These are phyloP conservation scores for Saguinus imperator DNA, from an alignment of 2,113 vertebrate genomes.

Conservation along the genomic window DNA sequence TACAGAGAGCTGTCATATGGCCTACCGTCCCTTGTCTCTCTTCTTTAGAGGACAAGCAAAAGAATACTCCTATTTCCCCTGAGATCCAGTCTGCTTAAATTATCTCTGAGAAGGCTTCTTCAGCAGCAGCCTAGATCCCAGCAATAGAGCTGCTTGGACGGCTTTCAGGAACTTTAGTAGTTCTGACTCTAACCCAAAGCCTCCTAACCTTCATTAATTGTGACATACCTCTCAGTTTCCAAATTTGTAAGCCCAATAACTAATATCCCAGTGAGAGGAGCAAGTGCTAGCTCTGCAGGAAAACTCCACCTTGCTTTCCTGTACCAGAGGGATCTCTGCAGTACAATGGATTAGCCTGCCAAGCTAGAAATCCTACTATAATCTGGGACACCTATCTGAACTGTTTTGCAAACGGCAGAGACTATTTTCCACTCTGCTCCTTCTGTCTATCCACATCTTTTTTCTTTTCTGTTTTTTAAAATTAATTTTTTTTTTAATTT, in stretches of 20 bases:
- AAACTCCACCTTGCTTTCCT: conserved; percentile 26
- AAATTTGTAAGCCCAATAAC: conserved; percentile 50
- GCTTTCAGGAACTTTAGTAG: conserved; percentile 14
- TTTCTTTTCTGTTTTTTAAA: background rate
- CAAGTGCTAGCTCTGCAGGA: conserved; percentile 12
- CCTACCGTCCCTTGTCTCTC: background rate
- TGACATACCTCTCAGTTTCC: background rate
- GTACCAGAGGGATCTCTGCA: background rate
- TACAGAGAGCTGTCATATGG: background rate
- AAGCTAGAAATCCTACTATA: conserved; percentile 22
- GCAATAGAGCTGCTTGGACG: conserved; percentile 18
- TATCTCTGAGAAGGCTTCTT: background rate
- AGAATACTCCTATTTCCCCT: background rate
- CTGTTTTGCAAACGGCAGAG: background rate
- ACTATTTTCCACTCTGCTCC: background rate
- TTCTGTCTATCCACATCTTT: conserved; percentile 4
- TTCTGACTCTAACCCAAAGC: conserved; percentile 32
- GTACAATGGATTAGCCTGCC: conserved; percentile 10
- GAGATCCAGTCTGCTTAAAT: background rate
- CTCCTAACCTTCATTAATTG: conserved; percentile 37
- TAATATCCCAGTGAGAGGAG: conserved; percentile 29
- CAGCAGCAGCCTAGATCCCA: background rate
- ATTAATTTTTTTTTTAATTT: conserved; percentile 1
- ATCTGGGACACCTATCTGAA: background rate
- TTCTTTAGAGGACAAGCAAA: conserved; percentile 8